Evolutionary conservation across 2,113 vertebrate genomes (phyloP), one percentile per base, ranked within the genome.

Genomic region (Syngnathus typhle): DNA sequence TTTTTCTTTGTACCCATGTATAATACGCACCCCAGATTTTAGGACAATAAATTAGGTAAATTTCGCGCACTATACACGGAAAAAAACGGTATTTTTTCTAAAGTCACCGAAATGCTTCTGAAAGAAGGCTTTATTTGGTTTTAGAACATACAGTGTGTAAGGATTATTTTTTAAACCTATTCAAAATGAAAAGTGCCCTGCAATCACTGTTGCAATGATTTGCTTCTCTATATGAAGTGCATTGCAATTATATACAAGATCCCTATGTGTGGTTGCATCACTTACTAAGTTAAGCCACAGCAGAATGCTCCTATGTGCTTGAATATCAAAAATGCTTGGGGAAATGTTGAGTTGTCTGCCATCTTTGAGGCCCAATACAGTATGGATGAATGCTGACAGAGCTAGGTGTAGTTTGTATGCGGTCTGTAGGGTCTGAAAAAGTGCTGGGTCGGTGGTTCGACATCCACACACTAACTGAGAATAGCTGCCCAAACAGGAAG

Each of bases 401-500:
- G 36, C 18, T 65, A 58, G 36, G 51, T 73, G 67, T 71, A 23
- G 59, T 70, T 51, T 69, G 52, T 70, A 47, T 78, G 52, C 70
- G 56, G 63, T 72, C 43, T 49, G 51, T 36, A 61, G 46, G 23
- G 21, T 49, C 36, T 27, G 23, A 43, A 62, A 41, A 62, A 43
- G 21, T 62, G 60, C 60, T 23, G 60, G 60, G 41, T 62, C 39
- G 39, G 60, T 44, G 16, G 37, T 61, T 41, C 21, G n/a, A 44
- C 60, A 15, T 62, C 21, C 60, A 44, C 60, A 58, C 44, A 63
- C 51, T 62, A 52, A 63, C 74, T 61, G 69, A 76, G 65, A 72
- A 71, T 71, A 80, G 59, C 69, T 75, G 54, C 55, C 71, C 41
- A 52, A 71, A 78, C 75, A 75, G 71, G 64, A 70, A 66, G 73